Conservation (phyloP, 2,113 vertebrate species). For the Ibidorhyncha struthersii region DNA sequence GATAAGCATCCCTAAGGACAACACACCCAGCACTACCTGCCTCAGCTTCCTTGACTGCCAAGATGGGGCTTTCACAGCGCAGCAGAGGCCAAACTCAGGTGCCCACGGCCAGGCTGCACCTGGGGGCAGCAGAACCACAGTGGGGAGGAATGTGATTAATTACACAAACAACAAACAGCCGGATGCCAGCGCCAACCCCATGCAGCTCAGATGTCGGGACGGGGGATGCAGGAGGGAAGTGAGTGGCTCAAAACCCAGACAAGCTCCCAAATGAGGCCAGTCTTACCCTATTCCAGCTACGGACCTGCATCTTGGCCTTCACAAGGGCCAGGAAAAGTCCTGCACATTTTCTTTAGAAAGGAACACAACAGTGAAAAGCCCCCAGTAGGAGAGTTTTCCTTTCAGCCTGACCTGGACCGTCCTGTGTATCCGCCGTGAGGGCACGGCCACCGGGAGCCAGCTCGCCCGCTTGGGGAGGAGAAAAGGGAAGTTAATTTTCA, state of each 20-base stretch:
- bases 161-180: neutral
- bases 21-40: neutral
- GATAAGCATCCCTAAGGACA: neutral
- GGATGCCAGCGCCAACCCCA: neutral
- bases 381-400: constrained; percentile 41
- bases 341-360: constrained; percentile 52
- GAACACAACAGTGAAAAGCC: constrained; percentile 55
- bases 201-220: neutral
- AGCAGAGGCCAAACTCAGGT: neutral
- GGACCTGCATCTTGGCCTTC: constrained; percentile 39
- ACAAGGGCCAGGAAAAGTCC: constrained; percentile 32
- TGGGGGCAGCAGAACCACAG: neutral
- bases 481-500: constrained; percentile 38
- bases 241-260: neutral
- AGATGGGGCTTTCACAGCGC: neutral
- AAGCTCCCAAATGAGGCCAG: constrained; percentile 24
- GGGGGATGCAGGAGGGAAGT: neutral
- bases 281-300: constrained; percentile 25
- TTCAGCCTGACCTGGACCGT: constrained; percentile 55
- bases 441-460: constrained; percentile 33
- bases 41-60: neutral
- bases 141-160: neutral
- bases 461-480: neutral
- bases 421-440: constrained; percentile 14
- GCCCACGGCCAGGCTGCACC: neutral